A percentile compares a stretch with the other conserved stretches of the same genome.
phyloP scores from a whole-genome alignment of 1,140 invertebrate genomes.

The Drosophila nannoptera region DNA sequence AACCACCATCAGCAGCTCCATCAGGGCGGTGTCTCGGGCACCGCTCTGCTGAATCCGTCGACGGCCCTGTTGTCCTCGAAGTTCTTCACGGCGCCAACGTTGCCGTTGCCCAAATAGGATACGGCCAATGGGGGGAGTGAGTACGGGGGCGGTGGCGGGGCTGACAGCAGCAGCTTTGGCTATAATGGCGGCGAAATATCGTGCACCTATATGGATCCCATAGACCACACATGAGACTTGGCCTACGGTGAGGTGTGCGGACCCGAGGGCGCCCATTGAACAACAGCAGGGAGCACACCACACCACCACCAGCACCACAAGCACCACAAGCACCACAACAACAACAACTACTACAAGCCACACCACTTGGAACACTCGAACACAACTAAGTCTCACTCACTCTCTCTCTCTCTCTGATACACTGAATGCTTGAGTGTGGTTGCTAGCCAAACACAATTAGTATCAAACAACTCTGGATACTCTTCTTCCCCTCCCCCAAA shows the following conservation, averaged over 20 bases:
- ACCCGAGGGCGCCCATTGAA: constrained; percentile 63
- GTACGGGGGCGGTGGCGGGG: constrained; percentile 47
- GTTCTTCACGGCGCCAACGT: constrained; percentile 77
- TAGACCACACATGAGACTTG: constrained; percentile 78
- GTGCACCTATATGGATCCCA: constrained; percentile 78
- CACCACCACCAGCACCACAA: constrained; percentile 22
- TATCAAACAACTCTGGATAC: constrained; percentile 59
- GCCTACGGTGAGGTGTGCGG: constrained; percentile 70
- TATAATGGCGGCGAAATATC: constrained; percentile 76
- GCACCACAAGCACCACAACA: neutral
- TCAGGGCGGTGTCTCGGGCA: constrained; percentile 33
- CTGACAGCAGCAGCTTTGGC: constrained; percentile 58
- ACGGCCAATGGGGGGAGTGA: constrained; percentile 77
- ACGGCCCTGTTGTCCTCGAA: constrained; percentile 77
- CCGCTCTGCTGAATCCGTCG: constrained; percentile 65
- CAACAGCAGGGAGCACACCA: constrained; percentile 17
- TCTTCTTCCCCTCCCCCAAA: constrained; percentile 51
- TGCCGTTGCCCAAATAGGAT: constrained; percentile 79
- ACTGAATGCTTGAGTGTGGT: constrained; percentile 67
- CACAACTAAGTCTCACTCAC: constrained; percentile 65
- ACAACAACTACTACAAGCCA: constrained; percentile 31
- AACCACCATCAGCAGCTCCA: constrained; percentile 44
- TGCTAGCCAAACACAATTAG: constrained; percentile 45
- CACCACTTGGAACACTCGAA: constrained; percentile 45
- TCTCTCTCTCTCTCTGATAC: constrained; percentile 4